Base-by-base conservation (phyloP, 2,888 invertebrate genomes). In the Notodonta dromedarius region DNA sequence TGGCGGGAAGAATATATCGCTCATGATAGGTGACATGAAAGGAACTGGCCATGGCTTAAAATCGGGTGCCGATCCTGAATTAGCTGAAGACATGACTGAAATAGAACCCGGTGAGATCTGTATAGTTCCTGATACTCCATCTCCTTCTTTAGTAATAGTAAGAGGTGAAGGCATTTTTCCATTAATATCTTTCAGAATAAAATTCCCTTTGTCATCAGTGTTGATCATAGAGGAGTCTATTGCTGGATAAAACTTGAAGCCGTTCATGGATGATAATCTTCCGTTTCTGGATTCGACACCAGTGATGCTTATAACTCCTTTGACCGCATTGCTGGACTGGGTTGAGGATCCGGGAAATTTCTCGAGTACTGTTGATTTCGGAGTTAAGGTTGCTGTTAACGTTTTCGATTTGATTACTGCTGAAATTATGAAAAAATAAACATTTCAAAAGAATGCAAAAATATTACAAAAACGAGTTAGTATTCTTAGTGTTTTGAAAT, bases 251-350 rank as follows among this genome's bases (percentile, higher is more conserved):
- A 87, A 78, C 57, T 86, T 82, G 8, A 89, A 69, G 8, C 86
- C 86, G 5, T 84, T 82, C 40, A 85, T 65, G 3, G 90, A 82
- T 3, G 89, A 84, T 0, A 87, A 73, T 60, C 87, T 71, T 2
- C 88, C 90, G 40, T 89, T 87, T 48, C 86, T 81, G 16, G 86
- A 83, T 3, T 88, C 75, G 13, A 86, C 70, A 1, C 83, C 84
- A 2, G 87, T 78, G 13, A 89, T 68, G 59, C 87, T 89, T 8
- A 87, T 80, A 0, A 89, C 81, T 3, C 88, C 88, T 9, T 69
- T 66, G 11, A 79, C 65, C 1, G 78, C 78, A 57, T 81, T 69
- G 13, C 65, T 74, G 8, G 69, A 65, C 40, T 67, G 72, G 50
- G 70, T 14, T 3, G 52, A 7, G 3, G n/a, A 69, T 69, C 56